Evolutionary conservation across 2,113 vertebrate genomes (phyloP), one percentile per base, ranked within the genome.

Genomic region (Lates calcarifer): DNA sequence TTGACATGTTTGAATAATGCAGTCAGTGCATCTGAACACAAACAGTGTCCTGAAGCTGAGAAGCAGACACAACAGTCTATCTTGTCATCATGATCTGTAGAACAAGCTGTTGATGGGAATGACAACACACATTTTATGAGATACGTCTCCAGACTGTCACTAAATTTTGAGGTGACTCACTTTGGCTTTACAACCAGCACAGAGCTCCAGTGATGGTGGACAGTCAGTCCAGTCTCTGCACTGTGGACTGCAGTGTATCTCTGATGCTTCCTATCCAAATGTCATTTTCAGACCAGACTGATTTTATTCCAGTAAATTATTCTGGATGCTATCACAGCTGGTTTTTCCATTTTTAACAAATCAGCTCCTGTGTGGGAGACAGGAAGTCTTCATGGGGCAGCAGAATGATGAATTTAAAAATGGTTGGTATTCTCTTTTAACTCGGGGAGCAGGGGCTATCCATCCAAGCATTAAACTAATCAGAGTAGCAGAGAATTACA

Each of bases 381-480:
- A 11, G 67, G 4, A 12, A 43, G 37, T 85, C 60, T 74, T 83
- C 51, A 24, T 12, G 67, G 74, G 63, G 55, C 53, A 81, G 57
- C 47, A 74, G 73, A 73, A 53, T 70, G 79, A 81, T 81, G 67
- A 66, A 83, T 89, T 83, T 71, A 29, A 71, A 83, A 74, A 33
- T 55, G 45, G 61, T 58, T 73, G 66, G 57, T 71, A 74, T 87
- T 90, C 77, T 80, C 68, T 85, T 89, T 87, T 76, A 85, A 79
- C 68, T 88, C 56, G 4, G 69, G 66, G 72, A 89, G 74, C 78
- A 81, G 67, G 68, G 37, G 66, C 74, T 78, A 60, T 70, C 81
- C 79, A 74, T 65, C 79, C 73, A 53, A 83, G 76, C 88, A 82
- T 89, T 86, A 83, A 89, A 86, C 89, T 82, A 66, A 86, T 89